Base-by-base conservation (phyloP, 1,140 invertebrate species). In the Drosophila suzukii region DNA sequence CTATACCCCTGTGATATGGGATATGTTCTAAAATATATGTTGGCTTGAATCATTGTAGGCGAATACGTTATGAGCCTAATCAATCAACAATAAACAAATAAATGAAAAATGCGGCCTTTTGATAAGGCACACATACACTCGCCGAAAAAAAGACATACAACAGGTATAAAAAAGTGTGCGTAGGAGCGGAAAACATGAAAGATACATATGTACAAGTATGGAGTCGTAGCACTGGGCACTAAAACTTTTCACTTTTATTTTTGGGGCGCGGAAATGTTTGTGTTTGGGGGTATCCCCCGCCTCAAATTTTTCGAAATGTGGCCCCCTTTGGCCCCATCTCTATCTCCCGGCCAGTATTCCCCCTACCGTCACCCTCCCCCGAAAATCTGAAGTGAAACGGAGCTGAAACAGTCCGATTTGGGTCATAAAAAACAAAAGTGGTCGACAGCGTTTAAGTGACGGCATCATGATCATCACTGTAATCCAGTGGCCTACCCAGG, bases 201-300 rank as follows among this genome's bases (percentile, higher is more conserved):
- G 13, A 50, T 32, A 36, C 8, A 34, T 50, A 55, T 43, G 39
- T 34, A n/a, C n/a, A n/a, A n/a, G 7, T 27, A 3, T 27, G 54
- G 32, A 50, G 63, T 58, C 44, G 46, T 30, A 24, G 67, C 32
- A 54, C 46, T 46, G 53, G 62, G 43, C 60, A 81, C 20, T 81
- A 73, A 68, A 74, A 74, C 65, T 77, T 84, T 84, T 85, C 77
- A 85, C 81, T 84, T 84, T 84, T 84, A 84, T 83, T 84, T 83
- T 83, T 79, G 67, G 81, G 81, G 81, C 80, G 60, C 80, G 80
- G 80, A 83, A 83, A 83, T 83, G 76, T 38, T 65, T 67, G 59
- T 59, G 59, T 63, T 67, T 34, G 36, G 24, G 63, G 53, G 53
- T 38, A n/a, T 10, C 38, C 36, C 47, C n/a, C 34, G 32, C 49